Evolutionary conservation across 1,140 invertebrate species (phyloP).

Genomic region (Ruditapes philippinarum): DNA sequence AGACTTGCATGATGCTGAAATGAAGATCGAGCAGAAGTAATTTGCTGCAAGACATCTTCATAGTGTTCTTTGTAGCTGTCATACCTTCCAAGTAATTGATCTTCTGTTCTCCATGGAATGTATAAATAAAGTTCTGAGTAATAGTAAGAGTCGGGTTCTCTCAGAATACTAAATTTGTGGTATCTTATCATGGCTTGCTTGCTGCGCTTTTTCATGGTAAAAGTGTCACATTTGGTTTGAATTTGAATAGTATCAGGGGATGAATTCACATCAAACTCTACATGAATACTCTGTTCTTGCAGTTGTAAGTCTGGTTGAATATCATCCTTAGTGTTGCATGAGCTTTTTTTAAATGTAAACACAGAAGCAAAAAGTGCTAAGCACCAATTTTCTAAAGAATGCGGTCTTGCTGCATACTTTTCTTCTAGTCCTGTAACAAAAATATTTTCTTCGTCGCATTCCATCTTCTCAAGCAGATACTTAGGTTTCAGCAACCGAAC

Average conservation of each 20-base stretch:
- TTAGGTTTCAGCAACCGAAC: not conserved
- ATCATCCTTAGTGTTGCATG: not conserved
- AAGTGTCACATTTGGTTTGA: no score
- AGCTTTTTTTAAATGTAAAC: not conserved
- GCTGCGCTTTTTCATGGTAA: conserved; percentile 20
- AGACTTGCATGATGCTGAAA: no score
- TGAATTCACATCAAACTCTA: no score
- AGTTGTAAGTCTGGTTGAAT: conserved; percentile 9
- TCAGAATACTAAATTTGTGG: conserved; percentile 24
- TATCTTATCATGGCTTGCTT: conserved; percentile 18
- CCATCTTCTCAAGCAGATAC: not conserved
- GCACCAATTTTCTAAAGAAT: not conserved
- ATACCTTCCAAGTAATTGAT: no score
- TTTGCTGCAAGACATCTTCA: no score
- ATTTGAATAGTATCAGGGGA: no score
- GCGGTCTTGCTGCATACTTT: not conserved
- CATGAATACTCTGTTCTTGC: no score
- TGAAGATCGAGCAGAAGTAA: no score
- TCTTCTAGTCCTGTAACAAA: conserved; percentile 8
- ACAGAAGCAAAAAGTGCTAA: conserved; percentile 24
- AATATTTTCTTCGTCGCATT: not conserved
- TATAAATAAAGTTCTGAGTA: not conserved
- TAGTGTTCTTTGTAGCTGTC: no score
- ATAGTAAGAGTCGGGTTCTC: conserved; percentile 9
- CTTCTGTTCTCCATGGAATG: conserved; percentile 21